phyloP scores from a whole-genome alignment of 2,888 invertebrate species.

The Pheosia tremula region DNA sequence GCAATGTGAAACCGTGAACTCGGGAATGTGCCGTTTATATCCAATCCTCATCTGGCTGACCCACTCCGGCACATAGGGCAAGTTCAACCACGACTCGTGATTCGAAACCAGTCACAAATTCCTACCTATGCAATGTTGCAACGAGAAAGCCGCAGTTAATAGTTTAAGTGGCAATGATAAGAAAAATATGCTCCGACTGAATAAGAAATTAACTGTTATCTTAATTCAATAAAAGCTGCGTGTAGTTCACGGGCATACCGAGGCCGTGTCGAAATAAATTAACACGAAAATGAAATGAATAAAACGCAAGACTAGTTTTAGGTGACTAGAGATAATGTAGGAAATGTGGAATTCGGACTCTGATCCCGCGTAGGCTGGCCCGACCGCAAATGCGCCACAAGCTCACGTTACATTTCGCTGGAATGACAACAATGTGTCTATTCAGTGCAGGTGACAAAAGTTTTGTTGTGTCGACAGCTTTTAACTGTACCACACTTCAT shows the following conservation, averaged over 20 bases:
- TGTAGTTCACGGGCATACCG: conserved; percentile 53
- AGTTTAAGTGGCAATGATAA: conserved; percentile 61
- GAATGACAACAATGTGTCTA: conserved; percentile 70
- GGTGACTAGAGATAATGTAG: conserved; percentile 25
- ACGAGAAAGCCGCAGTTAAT: conserved; percentile 59
- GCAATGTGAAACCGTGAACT: conserved; percentile 36
- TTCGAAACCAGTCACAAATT: conserved; percentile 43
- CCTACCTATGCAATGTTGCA: conserved; percentile 56
- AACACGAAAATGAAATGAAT: conserved; percentile 29
- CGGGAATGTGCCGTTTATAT: conserved; percentile 45
- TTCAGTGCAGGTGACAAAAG: conserved; percentile 59
- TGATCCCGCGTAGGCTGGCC: conserved; percentile 42
- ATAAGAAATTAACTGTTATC: conserved; percentile 71
- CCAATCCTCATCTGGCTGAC: conserved; percentile 56
- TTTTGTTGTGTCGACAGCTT: conserved; percentile 38
- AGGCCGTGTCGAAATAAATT: conserved; percentile 54
- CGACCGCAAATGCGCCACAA: conserved; percentile 58
- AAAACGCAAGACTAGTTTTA: conserved; percentile 26
- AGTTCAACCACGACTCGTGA: conserved; percentile 64
- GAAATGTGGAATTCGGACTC: conserved; percentile 33
- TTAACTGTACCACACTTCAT: conserved; percentile 33
- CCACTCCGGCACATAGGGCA: conserved; percentile 62
- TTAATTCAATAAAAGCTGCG: conserved; percentile 52
- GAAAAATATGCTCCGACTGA: conserved; percentile 57
- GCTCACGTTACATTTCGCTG: conserved; percentile 61